Evolutionary conservation across 1,140 invertebrate species (phyloP).

Genomic region (Dreissena rostriformis): DNA sequence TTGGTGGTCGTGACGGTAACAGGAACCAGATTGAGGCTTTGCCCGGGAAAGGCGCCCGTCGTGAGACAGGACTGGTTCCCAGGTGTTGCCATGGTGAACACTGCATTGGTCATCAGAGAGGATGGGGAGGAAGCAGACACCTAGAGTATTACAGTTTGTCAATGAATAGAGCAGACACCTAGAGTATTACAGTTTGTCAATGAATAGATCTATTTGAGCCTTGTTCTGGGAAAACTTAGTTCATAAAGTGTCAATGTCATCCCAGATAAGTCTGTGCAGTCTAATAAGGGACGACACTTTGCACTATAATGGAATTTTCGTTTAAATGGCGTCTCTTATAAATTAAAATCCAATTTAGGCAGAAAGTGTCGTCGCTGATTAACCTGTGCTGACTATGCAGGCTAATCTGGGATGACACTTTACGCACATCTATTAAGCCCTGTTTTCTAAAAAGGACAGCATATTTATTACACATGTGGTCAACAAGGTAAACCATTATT

Average conservation of each 20-base stretch:
- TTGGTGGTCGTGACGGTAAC: slow-evolving; percentile 52
- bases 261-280: background rate
- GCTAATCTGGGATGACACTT: too few species aligned
- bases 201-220: background rate
- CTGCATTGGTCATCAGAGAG: slow-evolving; percentile 48
- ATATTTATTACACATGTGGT: too few species aligned
- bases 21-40: slow-evolving; percentile 50
- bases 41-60: slow-evolving; percentile 9
- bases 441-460: too few species aligned
- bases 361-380: too few species aligned
- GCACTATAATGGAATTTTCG: too few species aligned
- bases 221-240: background rate
- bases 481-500: too few species aligned
- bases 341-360: too few species aligned
- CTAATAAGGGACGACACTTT: too few species aligned
- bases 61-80: slow-evolving; percentile 38
- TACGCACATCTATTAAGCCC: too few species aligned
- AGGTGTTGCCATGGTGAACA: slow-evolving; percentile 36
- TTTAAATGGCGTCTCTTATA: too few species aligned
- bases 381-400: too few species aligned
- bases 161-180: slow-evolving; percentile 26
- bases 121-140: slow-evolving; percentile 1
- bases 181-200: background rate
- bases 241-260: background rate
- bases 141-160: background rate